Percentiles rank a stretch among this genome's conserved stretches.
These are phyloP conservation scores for Catonia carolina DNA, from an alignment of 2,888 invertebrate species.

Conservation along the genomic window DNA sequence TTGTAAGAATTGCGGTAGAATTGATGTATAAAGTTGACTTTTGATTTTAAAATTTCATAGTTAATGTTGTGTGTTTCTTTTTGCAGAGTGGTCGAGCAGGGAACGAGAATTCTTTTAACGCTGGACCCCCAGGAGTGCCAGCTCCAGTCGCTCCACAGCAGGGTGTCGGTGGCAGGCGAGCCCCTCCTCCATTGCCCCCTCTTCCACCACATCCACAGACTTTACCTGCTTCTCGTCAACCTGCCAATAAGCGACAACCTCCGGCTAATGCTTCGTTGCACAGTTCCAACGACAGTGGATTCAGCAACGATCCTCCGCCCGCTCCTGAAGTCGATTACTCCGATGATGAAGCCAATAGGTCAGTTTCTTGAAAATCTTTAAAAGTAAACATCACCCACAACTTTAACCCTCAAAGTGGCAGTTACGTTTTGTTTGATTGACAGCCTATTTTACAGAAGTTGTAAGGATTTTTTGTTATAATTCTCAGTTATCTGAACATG, in stretches of 20 bases:
- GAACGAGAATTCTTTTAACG: slow-evolving; percentile 26
- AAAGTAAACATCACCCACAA: too few relatives aligned
- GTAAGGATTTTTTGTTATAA: too few relatives aligned
- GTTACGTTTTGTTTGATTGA: too few relatives aligned
- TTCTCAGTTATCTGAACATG: too few relatives aligned
- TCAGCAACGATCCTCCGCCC: slow-evolving; percentile 79
- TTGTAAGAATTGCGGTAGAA: too few relatives aligned
- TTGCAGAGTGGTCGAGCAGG: slow-evolving; percentile 27
- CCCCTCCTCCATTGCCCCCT: slow-evolving; percentile 42
- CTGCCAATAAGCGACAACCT: slow-evolving; percentile 39
- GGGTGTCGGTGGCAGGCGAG: slow-evolving; percentile 31
- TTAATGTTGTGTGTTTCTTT: too few relatives aligned
- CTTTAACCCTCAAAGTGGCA: too few relatives aligned
- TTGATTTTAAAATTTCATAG: too few relatives aligned
- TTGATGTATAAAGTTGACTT: too few relatives aligned
- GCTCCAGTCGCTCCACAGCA: slow-evolving; percentile 33
- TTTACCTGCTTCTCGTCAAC: slow-evolving; percentile 33
- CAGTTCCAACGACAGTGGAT: slow-evolving; percentile 87
- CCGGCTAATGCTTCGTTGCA: slow-evolving; percentile 59
- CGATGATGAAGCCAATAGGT: slow-evolving; percentile 77
- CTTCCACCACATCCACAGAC: slow-evolving; percentile 26
- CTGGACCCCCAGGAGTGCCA: slow-evolving; percentile 30
- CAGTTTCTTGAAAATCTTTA: too few relatives aligned
- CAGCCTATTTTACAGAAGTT: too few relatives aligned
- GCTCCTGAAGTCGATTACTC: slow-evolving; percentile 86